phyloP scores from a whole-genome alignment of 1,140 invertebrate species.

The Brachionus rubens region DNA sequence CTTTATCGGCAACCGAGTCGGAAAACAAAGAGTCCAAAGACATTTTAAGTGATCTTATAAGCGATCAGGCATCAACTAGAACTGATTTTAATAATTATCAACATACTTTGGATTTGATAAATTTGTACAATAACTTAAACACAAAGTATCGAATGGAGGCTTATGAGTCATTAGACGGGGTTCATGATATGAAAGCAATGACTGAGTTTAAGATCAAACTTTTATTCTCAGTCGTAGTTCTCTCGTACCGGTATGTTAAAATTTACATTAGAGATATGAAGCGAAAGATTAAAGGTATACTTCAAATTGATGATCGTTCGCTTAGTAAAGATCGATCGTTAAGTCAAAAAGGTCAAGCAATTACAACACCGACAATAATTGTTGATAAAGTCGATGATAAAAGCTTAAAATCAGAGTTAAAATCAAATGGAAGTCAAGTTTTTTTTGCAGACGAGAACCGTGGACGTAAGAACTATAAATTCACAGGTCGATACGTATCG shows the following conservation, averaged over 20 bases:
- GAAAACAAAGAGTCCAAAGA: slow-evolving; percentile 1
- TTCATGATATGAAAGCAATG: slow-evolving; percentile 17
- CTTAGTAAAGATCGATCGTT: background rate
- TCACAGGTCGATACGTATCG: background rate
- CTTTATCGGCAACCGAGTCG: background rate
- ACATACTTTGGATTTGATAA: slow-evolving; percentile 10
- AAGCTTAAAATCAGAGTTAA: background rate
- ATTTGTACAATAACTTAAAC: slow-evolving; percentile 23
- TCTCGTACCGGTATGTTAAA: slow-evolving; percentile 40
- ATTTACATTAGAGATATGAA: slow-evolving; percentile 34
- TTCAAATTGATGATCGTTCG: slow-evolving; percentile 8
- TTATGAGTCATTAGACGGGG: background rate
- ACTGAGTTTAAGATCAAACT: slow-evolving; percentile 39
- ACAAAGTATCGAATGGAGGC: slow-evolving; percentile 11
- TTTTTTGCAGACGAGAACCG: slow-evolving; percentile 19
- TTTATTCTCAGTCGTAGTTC: slow-evolving; percentile 42
- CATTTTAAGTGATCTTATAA: background rate
- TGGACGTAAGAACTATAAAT: background rate
- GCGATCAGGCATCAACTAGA: background rate
- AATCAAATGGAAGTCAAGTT: background rate
- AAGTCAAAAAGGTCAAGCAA: background rate
- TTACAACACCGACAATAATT: slow-evolving; percentile 8
- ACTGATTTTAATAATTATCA: slow-evolving; percentile 1
- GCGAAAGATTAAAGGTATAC: background rate
- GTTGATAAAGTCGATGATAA: slow-evolving; percentile 29